Conservation (phyloP, 2,113 vertebrate genomes). For the Lipotes vexillifer region DNA sequence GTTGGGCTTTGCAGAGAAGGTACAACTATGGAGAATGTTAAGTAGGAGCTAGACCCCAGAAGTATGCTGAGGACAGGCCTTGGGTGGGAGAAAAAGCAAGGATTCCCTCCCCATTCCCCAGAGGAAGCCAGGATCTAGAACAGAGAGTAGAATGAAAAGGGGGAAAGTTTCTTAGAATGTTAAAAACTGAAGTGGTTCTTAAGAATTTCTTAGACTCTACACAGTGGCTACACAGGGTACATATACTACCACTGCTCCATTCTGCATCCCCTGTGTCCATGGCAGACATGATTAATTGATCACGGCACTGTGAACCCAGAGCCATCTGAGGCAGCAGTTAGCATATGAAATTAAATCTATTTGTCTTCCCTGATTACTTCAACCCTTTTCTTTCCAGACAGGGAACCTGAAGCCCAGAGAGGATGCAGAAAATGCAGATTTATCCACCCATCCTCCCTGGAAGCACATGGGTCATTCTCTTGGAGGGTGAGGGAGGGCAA, state of each 20-base stretch:
- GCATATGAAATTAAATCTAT: neutral
- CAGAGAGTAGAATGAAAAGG: neutral
- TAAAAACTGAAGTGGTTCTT: neutral
- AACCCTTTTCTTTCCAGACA: neutral
- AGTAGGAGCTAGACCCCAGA: neutral
- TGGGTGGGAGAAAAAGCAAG: neutral
- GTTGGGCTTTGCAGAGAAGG: neutral
- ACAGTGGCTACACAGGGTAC: no score
- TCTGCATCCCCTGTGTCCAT: accelerated
- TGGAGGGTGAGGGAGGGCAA: neutral
- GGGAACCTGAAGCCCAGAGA: neutral
- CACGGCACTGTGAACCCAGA: neutral
- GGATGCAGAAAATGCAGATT: neutral
- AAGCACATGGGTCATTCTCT: neutral
- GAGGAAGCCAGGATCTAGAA: neutral
- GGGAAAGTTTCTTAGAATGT: neutral
- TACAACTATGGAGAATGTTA: neutral
- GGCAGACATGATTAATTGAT: neutral
- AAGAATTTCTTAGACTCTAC: neutral
- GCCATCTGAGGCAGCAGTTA: neutral
- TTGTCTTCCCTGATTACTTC: neutral
- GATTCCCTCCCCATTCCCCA: neutral
- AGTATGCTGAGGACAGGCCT: neutral
- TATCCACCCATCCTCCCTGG: neutral
- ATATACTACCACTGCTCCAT: neutral